phyloP scores from a whole-genome alignment of 1,140 invertebrate species.

The Zophobas atratus region DNA sequence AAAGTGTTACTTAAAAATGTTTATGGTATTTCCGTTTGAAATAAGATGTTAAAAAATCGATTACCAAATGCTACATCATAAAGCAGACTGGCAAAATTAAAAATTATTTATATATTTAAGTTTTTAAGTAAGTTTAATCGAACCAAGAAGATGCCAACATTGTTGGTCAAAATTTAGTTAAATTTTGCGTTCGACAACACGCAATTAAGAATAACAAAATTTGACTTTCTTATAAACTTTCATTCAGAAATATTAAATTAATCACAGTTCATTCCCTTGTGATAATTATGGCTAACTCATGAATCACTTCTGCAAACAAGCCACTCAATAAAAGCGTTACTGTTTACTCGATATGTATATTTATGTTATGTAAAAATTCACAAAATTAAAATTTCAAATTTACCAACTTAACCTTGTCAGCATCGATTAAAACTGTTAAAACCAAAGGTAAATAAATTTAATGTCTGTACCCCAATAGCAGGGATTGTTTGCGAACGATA shows the following conservation, averaged over 20 bases:
- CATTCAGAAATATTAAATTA: neutral
- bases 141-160: too few species aligned
- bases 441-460: neutral
- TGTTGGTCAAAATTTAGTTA: too few species aligned
- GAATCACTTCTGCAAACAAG: conserved; percentile 24
- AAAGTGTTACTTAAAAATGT: neutral
- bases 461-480: neutral
- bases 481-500: too few species aligned
- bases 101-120: too few species aligned
- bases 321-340: conserved; percentile 5
- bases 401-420: conserved; percentile 4
- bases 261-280: conserved; percentile 8
- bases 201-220: too few species aligned
- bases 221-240: too few species aligned
- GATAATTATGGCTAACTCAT: conserved; percentile 19
- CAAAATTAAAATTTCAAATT: conserved; percentile 29
- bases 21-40: too few species aligned
- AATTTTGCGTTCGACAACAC: too few species aligned
- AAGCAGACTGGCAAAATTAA: too few species aligned
- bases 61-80: too few species aligned
- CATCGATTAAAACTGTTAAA: neutral
- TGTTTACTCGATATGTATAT: neutral
- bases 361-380: conserved; percentile 8
- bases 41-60: too few species aligned
- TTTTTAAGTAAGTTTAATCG: too few species aligned